Percentiles rank a stretch among this genome's conserved stretches.
These are phyloP conservation scores for Temnothorax longispinosus DNA, from an alignment of 1,140 invertebrate species.

Conservation along the genomic window DNA sequence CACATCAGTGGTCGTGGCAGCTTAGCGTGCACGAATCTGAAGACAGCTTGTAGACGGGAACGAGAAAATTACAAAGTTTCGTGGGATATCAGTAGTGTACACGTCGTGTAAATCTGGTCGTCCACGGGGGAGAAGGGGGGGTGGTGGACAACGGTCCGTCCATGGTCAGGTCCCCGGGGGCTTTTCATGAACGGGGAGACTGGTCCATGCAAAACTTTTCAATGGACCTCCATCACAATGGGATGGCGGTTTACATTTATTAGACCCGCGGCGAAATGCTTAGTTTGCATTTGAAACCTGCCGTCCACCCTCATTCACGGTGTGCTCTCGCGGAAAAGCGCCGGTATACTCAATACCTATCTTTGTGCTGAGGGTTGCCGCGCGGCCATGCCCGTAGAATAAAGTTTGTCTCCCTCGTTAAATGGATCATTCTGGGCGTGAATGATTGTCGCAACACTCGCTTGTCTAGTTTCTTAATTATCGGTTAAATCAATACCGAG, in stretches of 20 bases:
- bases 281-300: constrained; percentile 75
- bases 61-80: constrained; percentile 72
- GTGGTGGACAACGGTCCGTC: constrained; percentile 63
- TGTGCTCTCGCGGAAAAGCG: constrained; percentile 61
- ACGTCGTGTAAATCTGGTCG: constrained; percentile 61
- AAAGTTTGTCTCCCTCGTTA: constrained; percentile 61
- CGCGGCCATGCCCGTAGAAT: not conserved
- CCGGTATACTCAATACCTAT: constrained; percentile 32
- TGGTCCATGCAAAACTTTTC: constrained; percentile 77
- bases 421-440: constrained; percentile 23
- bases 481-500: not conserved
- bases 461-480: constrained; percentile 53
- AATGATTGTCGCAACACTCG: constrained; percentile 27
- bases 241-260: constrained; percentile 79
- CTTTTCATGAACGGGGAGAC: constrained; percentile 57
- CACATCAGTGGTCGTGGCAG: not conserved
- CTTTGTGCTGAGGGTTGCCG: constrained; percentile 33
- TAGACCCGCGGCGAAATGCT: constrained; percentile 77
- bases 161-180: constrained; percentile 66
- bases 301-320: constrained; percentile 56
- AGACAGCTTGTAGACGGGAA: constrained; percentile 24
- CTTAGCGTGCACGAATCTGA: not conserved
- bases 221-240: constrained; percentile 79
- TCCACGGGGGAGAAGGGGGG: constrained; percentile 42
- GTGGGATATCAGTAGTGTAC: constrained; percentile 53